phyloP scores from a whole-genome alignment of 2,888 invertebrate genomes.

The Rotaria magnacalcarata region DNA sequence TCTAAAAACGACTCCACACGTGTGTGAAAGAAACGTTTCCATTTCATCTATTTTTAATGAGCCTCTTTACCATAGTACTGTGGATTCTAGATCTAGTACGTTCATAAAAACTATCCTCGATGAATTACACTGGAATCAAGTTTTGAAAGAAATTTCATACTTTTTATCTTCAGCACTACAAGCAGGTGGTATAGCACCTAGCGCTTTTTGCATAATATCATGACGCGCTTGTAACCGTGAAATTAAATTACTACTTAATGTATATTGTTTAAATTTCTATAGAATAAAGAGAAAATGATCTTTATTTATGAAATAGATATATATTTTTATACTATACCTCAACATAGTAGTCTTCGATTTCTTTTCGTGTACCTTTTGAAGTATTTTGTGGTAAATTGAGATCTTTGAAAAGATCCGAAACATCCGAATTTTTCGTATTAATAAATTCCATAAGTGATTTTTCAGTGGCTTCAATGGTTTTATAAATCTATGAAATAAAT shows the following conservation, averaged over 20 bases:
- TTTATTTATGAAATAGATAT: background rate
- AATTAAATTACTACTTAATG: constrained; percentile 81
- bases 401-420: constrained; percentile 63
- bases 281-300: background rate
- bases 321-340: background rate
- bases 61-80: too few species aligned
- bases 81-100: too few species aligned
- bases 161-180: background rate
- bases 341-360: constrained; percentile 89
- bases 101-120: too few species aligned
- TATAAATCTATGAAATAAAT: constrained; percentile 68
- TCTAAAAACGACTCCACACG: too few species aligned
- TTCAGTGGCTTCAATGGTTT: constrained; percentile 88
- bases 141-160: background rate
- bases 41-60: too few species aligned
- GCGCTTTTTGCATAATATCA: constrained; percentile 72
- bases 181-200: constrained; percentile 54
- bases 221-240: constrained; percentile 80
- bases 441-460: constrained; percentile 77
- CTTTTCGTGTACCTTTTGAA: constrained; percentile 67
- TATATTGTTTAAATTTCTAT: constrained; percentile 87
- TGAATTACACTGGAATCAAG: too few species aligned
- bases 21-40: too few species aligned
- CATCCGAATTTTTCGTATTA: constrained; percentile 72
- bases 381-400: constrained; percentile 38